Percentiles rank a stretch among this genome's conserved stretches.
phyloP scores from a whole-genome alignment of 2,113 vertebrate genomes.

The Apeltes quadracus region DNA sequence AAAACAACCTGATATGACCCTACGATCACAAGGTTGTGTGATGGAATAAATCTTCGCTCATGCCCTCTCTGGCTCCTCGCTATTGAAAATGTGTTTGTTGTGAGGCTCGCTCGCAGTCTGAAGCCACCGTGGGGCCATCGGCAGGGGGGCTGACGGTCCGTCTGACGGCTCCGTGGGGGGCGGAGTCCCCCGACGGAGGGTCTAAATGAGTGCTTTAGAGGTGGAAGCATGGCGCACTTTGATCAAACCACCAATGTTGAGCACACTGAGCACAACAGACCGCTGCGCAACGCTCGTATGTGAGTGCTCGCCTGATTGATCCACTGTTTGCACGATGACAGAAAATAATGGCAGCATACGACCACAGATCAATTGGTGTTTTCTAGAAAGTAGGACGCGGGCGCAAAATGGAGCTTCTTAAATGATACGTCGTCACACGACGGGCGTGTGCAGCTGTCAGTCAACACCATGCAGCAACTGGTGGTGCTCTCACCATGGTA shows the following conservation, averaged over 20 bases:
- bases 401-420: slow-evolving; percentile 46
- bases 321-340: slow-evolving; percentile 46
- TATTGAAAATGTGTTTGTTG: slow-evolving; percentile 21
- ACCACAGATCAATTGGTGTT: slow-evolving; percentile 57
- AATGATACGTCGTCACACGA: slow-evolving; percentile 47
- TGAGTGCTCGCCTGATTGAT: slow-evolving; percentile 30
- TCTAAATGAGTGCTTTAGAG: slow-evolving; percentile 62
- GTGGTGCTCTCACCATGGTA: slow-evolving; percentile 63
- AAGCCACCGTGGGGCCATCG: slow-evolving; percentile 20
- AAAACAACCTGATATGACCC: neutral
- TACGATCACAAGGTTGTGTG: neutral
- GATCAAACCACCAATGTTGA: slow-evolving; percentile 48
- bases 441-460: slow-evolving; percentile 54
- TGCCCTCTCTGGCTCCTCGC: neutral
- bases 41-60: neutral
- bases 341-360: slow-evolving; percentile 46
- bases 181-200: slow-evolving; percentile 26
- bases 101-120: slow-evolving; percentile 16
- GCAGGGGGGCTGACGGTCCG: slow-evolving; percentile 61
- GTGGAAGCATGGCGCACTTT: slow-evolving; percentile 31
- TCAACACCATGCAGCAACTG: slow-evolving; percentile 42
- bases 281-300: neutral
- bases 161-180: slow-evolving; percentile 48
- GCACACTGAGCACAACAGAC: slow-evolving; percentile 24
- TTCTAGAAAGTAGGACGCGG: slow-evolving; percentile 38